Evolutionary conservation across 2,888 invertebrate genomes (phyloP), one percentile per base, ranked within the genome.

Genomic region (Xestia rhomboidea): DNA sequence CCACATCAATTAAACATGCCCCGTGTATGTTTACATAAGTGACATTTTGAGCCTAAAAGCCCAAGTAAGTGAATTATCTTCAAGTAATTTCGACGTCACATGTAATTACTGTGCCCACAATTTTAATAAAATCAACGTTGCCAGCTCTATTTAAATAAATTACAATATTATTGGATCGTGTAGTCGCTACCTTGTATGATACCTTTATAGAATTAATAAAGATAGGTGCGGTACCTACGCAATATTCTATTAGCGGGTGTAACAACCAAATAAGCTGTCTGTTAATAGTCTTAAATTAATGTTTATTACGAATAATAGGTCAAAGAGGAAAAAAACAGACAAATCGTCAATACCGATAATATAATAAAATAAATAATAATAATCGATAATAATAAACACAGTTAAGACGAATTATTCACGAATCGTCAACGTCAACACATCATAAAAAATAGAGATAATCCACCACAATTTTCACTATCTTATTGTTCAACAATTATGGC

Each of bases 11-110:
- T 69, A 67, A 72, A 69, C 21, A 62, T 60, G 46, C n/a, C 8
- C n/a, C 44, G 15, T 62, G 10, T 44, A 15, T 71, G 24, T 67
- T 46, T 63, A 70, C 21, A 63, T 21, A 64, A 24, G n/a, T 63
- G 46, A 71, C 7, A 73, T 41, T 27, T 77, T 15, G 13, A 3
- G n/a, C 66, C 66, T 85, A 86, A 86, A 79, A 85, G 86, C 86
- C 64, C 57, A 66, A 73, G 60, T 77, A 81, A 83, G 46, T 81
- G 67, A 76, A 79, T 85, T 86, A 76, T 62, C 13, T 68, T 38
- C 10, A 76, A 73, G 71, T 77, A 75, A 76, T 67, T 68, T 60
- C 15, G 5, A 64, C 71, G 75, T 78, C 76, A 80, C 69, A 78
- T 76, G 74, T 60, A 78, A 79, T 83, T 77, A 81, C 46, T 51